phyloP scores from a whole-genome alignment of 2,888 invertebrate genomes.

The Idaea aversata region DNA sequence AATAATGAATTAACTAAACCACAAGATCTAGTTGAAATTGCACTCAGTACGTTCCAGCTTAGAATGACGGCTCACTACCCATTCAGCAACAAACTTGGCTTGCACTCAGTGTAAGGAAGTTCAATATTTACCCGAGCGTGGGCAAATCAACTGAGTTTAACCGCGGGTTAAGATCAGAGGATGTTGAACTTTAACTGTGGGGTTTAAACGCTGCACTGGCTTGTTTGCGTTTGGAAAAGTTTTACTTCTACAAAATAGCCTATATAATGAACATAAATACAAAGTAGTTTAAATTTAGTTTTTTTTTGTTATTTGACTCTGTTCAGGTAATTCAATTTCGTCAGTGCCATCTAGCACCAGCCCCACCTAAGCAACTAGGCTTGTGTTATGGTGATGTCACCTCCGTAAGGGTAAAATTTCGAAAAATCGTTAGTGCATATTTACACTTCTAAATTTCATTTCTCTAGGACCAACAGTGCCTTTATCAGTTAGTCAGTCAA shows the following conservation, averaged over 20 bases:
- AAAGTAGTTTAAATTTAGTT: too few species aligned
- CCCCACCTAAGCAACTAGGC: too few species aligned
- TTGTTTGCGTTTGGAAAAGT: not conserved
- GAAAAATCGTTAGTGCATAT: too few species aligned
- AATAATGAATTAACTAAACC: not conserved
- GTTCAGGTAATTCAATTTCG: too few species aligned
- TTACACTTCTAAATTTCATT: too few species aligned
- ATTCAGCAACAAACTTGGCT: slow-evolving; percentile 41
- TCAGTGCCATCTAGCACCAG: too few species aligned
- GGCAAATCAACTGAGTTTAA: not conserved
- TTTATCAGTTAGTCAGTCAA: too few species aligned
- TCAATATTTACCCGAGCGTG: slow-evolving; percentile 29
- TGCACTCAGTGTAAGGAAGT: slow-evolving; percentile 28
- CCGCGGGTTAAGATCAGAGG: not conserved
- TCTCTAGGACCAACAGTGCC: too few species aligned
- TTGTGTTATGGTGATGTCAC: too few species aligned
- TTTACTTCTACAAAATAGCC: not conserved
- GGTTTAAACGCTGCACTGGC: not conserved
- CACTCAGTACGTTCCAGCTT: slow-evolving; percentile 8
- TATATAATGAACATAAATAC: too few species aligned
- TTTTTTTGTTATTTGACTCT: too few species aligned
- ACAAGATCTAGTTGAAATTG: not conserved
- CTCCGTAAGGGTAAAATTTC: too few species aligned
- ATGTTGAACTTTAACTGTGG: not conserved
- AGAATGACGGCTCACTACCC: slow-evolving; percentile 35